A percentile compares a stretch with the other conserved stretches of the same genome.
Conservation (phyloP, 2,797 vertebrate genomes). For the Malacoctenus gilli region DNA sequence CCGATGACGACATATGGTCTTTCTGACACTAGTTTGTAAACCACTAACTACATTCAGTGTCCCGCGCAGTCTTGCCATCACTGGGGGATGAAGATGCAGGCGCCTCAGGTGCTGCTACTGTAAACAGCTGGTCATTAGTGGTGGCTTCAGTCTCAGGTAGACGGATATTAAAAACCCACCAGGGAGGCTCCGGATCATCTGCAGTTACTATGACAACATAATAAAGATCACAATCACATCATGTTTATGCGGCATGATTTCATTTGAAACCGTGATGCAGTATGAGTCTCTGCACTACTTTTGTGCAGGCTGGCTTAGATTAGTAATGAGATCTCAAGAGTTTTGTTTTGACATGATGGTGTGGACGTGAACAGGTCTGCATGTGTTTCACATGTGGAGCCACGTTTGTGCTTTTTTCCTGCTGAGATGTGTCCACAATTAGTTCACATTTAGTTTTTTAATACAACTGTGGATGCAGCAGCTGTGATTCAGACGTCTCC, state of each 20-base stretch:
- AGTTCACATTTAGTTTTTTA: too few relatives aligned
- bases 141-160: conserved; percentile 51
- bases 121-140: conserved; percentile 67
- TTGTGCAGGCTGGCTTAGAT: conserved; percentile 5
- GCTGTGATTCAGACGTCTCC: too few relatives aligned
- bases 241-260: not conserved
- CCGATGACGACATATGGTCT: conserved; percentile 12
- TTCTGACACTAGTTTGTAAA: conserved; percentile 20
- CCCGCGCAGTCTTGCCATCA: conserved; percentile 5
- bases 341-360: conserved; percentile 2
- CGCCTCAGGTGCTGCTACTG: conserved; percentile 49
- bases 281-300: conserved; percentile 1
- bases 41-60: not conserved
- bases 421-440: not conserved
- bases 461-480: too few relatives aligned
- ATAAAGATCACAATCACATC: conserved; percentile 11
- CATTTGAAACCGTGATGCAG: conserved; percentile 7
- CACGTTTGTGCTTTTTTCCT: conserved; percentile 9
- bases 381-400: conserved; percentile 36
- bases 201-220: conserved; percentile 42
- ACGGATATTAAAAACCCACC: conserved; percentile 32
- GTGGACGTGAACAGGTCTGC: conserved; percentile 8
- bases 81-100: conserved; percentile 16
- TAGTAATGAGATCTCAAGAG: conserved; percentile 27
- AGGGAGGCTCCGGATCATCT: conserved; percentile 38